A percentile compares a stretch with the other conserved stretches of the same genome.
These are phyloP conservation scores for Miichthys miiuy DNA, from an alignment of 2,797 vertebrate species.

Conservation along the genomic window DNA sequence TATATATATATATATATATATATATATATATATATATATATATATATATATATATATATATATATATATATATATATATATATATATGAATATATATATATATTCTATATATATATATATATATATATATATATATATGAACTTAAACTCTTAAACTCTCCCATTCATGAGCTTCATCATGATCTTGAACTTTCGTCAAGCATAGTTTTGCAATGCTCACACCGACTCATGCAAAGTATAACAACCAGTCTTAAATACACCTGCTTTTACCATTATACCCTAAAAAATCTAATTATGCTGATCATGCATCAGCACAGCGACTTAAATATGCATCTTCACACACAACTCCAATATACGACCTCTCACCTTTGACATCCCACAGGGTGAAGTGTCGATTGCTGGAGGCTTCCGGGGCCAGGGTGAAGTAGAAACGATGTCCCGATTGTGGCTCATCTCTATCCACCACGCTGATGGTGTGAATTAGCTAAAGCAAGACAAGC, in stretches of 20 bases:
- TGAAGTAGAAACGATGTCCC: conserved; percentile 95
- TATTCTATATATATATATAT: no score
- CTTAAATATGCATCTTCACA: background rate
- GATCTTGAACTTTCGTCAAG: background rate
- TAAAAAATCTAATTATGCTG: conserved; percentile 19
- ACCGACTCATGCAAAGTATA: conserved; percentile 7
- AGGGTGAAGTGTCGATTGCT: conserved; percentile 93
- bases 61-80: no score
- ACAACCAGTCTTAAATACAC: background rate
- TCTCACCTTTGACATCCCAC: conserved; percentile 94
- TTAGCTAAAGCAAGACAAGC: conserved; percentile 84
- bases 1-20: no score
- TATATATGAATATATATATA: no score
- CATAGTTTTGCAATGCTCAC: background rate
- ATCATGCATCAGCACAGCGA: background rate
- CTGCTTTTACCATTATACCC: background rate
- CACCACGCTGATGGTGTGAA: conserved; percentile 98
- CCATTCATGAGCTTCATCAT: conserved; percentile 9
- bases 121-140: background rate
- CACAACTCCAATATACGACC: background rate
- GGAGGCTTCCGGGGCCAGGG: conserved; percentile 89
- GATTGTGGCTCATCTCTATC: conserved; percentile 95
- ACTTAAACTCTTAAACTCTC: no score
- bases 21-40: no score
- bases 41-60: no score